These are phyloP conservation scores for Montipora foliosa DNA, from an alignment of 64 coral and sea anemone species.

Conservation along the genomic window DNA sequence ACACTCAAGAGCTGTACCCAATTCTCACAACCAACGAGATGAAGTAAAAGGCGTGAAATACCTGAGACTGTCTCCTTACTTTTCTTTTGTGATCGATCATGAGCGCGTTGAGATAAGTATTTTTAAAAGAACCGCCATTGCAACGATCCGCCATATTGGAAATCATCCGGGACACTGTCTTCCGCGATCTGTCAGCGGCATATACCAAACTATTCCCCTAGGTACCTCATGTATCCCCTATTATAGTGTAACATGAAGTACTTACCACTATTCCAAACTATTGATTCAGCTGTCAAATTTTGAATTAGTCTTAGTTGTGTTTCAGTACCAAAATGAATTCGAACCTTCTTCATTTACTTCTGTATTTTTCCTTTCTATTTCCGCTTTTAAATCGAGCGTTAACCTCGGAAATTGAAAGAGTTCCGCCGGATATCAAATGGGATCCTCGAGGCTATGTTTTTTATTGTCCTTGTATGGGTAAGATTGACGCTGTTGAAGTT, in stretches of 20 bases:
- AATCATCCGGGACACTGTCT: no score
- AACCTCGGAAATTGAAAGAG: slow-evolving; percentile 4
- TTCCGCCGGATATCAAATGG: slow-evolving; percentile 44
- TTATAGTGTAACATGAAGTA: no score
- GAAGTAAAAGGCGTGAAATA: no score
- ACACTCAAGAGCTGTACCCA: no score
- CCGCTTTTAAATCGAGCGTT: not conserved
- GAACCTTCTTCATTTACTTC: not conserved
- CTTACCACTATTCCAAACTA: not conserved
- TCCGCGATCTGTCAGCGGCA: not conserved
- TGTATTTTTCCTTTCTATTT: slow-evolving; percentile 9
- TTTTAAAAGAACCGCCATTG: no score
- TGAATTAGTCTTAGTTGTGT: not conserved
- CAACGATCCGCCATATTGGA: no score
- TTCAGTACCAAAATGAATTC: not conserved
- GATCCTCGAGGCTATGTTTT: slow-evolving; percentile 85
- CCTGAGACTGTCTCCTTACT: no score
- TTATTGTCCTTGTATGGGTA: slow-evolving; percentile 99
- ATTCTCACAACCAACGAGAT: no score
- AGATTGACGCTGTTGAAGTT: not conserved
- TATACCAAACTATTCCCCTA: no score
- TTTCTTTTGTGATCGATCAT: no score
- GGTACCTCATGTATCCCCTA: no score
- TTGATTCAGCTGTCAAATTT: not conserved
- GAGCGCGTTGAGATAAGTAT: no score